A percentile compares a stretch with the other conserved stretches of the same genome.
Conservation (phyloP, 2,888 invertebrate genomes). For the Byasa hedistus region DNA sequence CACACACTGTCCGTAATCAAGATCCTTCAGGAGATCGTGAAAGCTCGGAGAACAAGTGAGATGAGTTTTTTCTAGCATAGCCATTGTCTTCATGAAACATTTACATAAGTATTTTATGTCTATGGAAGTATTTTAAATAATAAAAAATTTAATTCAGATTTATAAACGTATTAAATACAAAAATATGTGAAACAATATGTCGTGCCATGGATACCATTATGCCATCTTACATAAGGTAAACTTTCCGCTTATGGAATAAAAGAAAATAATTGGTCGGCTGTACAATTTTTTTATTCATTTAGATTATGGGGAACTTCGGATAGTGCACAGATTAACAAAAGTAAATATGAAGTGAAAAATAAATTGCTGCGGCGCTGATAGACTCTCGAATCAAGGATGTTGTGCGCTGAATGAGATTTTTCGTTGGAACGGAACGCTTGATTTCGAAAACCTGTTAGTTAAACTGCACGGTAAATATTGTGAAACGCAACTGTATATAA, state of each 20-base stretch:
- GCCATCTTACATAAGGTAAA: too few relatives aligned
- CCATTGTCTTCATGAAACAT: too few relatives aligned
- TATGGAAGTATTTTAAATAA: too few relatives aligned
- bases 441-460: slow-evolving; percentile 12
- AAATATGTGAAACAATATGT: too few relatives aligned
- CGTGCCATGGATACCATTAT: too few relatives aligned
- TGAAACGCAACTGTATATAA: slow-evolving; percentile 14
- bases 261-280: not conserved
- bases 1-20: not conserved
- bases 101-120: too few relatives aligned
- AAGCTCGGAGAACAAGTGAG: not conserved
- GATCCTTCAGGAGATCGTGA: not conserved
- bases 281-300: not conserved
- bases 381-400: slow-evolving; percentile 21
- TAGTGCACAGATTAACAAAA: slow-evolving; percentile 1
- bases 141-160: too few relatives aligned
- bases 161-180: too few relatives aligned
- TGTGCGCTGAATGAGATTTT: slow-evolving; percentile 16
- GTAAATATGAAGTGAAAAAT: slow-evolving; percentile 18
- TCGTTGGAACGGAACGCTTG: slow-evolving; percentile 10
- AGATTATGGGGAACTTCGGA: not conserved
- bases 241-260: too few relatives aligned
- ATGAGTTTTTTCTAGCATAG: not conserved
- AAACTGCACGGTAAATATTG: slow-evolving; percentile 2
- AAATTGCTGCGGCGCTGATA: slow-evolving; percentile 15